A percentile compares a stretch with the other conserved stretches of the same genome.
Conservation (phyloP, 2,888 invertebrate genomes). For the Cerastis leucographa region DNA sequence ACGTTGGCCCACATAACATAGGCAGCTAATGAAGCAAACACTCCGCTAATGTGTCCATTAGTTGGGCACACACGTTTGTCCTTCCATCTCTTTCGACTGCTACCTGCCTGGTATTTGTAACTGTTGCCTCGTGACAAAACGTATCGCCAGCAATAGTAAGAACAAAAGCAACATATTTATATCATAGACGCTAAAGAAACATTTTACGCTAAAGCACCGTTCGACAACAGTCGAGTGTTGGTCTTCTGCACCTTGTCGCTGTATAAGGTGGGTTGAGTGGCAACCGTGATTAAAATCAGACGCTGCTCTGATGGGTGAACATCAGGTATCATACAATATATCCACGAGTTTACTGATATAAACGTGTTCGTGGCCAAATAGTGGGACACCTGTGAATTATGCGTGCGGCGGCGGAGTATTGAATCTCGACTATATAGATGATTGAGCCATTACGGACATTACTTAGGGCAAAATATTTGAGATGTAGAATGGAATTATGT, state of each 20-base stretch:
- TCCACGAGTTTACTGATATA: background rate
- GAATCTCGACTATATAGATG: background rate
- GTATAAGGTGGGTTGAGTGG: background rate
- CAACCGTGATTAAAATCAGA: conserved; percentile 36
- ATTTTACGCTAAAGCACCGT: background rate
- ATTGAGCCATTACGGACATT: conserved; percentile 1
- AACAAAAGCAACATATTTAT: background rate
- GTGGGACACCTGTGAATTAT: background rate
- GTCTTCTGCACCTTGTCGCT: background rate
- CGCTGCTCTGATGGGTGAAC: conserved; percentile 39
- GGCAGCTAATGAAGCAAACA: conserved; percentile 32
- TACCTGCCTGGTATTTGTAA: conserved; percentile 3
- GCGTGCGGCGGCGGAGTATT: too few species aligned
- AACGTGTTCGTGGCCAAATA: conserved; percentile 2
- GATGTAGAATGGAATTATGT: background rate
- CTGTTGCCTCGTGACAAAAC: background rate
- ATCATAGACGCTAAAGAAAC: background rate
- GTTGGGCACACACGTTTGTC: conserved; percentile 34
- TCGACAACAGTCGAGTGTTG: background rate
- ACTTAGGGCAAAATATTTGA: background rate
- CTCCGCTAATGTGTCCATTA: conserved; percentile 61
- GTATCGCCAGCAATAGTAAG: background rate
- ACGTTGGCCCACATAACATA: conserved; percentile 12
- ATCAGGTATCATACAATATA: conserved; percentile 27
- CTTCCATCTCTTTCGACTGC: background rate